Evolutionary conservation across 2,113 vertebrate genomes (phyloP).

Genomic region (Paramisgurnus dabryanus): DNA sequence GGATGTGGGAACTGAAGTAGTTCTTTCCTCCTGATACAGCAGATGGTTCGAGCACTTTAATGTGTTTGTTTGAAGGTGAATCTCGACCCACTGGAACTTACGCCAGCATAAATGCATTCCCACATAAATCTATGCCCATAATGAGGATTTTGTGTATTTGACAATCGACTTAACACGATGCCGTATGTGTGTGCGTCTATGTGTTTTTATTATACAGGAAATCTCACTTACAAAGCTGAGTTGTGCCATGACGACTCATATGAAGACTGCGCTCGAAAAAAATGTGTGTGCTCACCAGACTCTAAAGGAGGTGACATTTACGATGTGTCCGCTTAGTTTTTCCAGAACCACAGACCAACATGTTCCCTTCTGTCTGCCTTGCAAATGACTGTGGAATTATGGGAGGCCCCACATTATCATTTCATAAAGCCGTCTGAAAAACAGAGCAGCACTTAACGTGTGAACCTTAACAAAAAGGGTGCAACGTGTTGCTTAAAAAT

Average conservation of each 20-base stretch:
- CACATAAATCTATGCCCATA: neutral
- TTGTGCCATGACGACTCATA: neutral
- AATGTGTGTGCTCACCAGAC: neutral
- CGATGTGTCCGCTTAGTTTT: constrained; percentile 64
- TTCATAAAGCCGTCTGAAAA: neutral
- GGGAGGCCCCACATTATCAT: neutral
- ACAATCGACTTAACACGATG: neutral
- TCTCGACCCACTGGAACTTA: constrained; percentile 39
- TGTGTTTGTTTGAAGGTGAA: constrained; percentile 54
- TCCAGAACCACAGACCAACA: constrained; percentile 14
- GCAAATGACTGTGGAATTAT: neutral
- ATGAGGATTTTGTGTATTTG: neutral
- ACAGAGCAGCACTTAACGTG: neutral
- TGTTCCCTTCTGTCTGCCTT: constrained; percentile 12
- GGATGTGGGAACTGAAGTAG: constrained; percentile 46
- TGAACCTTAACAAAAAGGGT: neutral
- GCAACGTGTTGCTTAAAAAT: neutral
- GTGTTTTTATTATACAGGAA: neutral
- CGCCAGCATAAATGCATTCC: neutral
- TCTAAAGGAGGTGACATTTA: constrained; percentile 71
- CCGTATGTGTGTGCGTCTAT: neutral
- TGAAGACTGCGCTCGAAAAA: constrained; percentile 1
- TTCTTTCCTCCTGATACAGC: constrained; percentile 57
- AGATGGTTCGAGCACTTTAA: constrained; percentile 53
- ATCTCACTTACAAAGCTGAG: neutral